Evolutionary conservation across 2,797 vertebrate species (phyloP).

Genomic region (Falco biarmicus): DNA sequence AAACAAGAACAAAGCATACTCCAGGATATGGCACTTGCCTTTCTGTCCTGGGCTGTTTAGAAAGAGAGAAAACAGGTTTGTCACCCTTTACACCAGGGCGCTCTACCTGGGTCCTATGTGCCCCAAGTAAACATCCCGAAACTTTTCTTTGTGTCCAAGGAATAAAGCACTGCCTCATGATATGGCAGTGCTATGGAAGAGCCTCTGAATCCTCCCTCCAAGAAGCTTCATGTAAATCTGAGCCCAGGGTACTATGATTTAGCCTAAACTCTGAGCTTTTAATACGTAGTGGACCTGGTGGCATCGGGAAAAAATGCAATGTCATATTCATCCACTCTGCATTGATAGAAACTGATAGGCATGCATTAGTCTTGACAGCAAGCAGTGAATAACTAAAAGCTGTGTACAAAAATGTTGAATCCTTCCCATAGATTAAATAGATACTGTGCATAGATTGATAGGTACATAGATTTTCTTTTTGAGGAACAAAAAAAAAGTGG

Average conservation of each 20-base stretch:
- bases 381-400: constrained; percentile 31
- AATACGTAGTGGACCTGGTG: not conserved
- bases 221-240: not conserved
- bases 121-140: not conserved
- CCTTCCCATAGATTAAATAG: constrained; percentile 41
- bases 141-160: not conserved
- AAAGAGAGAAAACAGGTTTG: not conserved
- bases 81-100: not conserved
- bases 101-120: not conserved
- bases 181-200: not conserved
- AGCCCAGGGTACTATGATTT: not conserved
- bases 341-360: constrained; percentile 55
- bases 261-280: not conserved
- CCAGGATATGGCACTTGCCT: not conserved
- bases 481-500: constrained; percentile 16
- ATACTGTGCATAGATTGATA: constrained; percentile 28
- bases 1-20: not conserved
- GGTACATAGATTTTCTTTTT: constrained; percentile 19
- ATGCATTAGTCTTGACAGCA: constrained; percentile 52
- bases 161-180: not conserved
- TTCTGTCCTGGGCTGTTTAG: not conserved
- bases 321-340: constrained; percentile 38
- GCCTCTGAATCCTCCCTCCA: not conserved
- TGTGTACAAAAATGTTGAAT: constrained; percentile 38
- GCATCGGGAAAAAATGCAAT: constrained; percentile 10